phyloP scores from a whole-genome alignment of 2,888 invertebrate genomes.

The Nomada fucata region DNA sequence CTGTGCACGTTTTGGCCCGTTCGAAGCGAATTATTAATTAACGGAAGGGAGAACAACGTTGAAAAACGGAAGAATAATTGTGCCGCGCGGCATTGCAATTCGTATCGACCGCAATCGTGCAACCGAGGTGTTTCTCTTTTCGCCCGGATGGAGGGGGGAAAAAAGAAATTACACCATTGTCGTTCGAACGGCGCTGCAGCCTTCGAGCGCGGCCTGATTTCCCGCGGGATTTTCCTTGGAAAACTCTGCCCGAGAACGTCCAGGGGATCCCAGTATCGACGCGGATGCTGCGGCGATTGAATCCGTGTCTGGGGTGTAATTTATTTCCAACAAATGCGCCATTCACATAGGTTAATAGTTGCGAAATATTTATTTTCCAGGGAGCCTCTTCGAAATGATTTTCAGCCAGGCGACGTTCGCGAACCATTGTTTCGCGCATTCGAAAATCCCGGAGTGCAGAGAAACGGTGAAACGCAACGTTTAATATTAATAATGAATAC shows the following conservation, averaged over 20 bases:
- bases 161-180: conserved; percentile 20
- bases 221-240: conserved; percentile 77
- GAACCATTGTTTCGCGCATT: too few relatives aligned
- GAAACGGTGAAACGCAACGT: too few relatives aligned
- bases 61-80: not conserved
- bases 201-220: conserved; percentile 77
- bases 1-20: too few relatives aligned
- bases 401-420: too few relatives aligned
- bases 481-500: too few relatives aligned
- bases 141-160: not conserved
- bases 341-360: not conserved
- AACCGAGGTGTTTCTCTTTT: not conserved
- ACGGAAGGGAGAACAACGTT: too few relatives aligned
- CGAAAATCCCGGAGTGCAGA: too few relatives aligned
- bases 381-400: not conserved
- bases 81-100: not conserved
- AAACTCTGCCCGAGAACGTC: not conserved
- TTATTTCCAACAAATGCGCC: not conserved
- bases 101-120: not conserved
- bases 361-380: not conserved
- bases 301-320: conserved; percentile 9
- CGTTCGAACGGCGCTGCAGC: conserved; percentile 31
- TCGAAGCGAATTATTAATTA: too few relatives aligned
- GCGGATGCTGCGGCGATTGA: conserved; percentile 7
- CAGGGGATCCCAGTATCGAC: conserved; percentile 11